These are phyloP conservation scores for Lindbergichthys nudifrons DNA, from an alignment of 2,797 vertebrate species.

Conservation along the genomic window DNA sequence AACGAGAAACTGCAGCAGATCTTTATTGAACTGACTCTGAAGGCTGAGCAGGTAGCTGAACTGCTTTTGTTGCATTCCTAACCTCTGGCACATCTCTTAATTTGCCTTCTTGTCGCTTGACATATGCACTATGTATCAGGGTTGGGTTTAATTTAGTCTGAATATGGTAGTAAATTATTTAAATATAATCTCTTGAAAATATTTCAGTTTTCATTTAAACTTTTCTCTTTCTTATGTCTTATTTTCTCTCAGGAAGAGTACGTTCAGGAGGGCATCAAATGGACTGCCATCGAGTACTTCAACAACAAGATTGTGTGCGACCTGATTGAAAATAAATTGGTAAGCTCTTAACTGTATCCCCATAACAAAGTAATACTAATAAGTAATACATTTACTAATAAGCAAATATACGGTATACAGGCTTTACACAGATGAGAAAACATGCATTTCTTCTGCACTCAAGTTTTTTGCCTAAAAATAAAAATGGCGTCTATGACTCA, in stretches of 20 bases:
- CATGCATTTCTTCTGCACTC: neutral
- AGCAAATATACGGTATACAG: too few species aligned
- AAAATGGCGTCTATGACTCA: neutral
- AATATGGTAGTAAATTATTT: neutral
- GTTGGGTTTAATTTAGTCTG: neutral
- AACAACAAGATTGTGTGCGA: slow-evolving; percentile 99
- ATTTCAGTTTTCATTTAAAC: neutral
- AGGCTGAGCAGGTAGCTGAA: slow-evolving; percentile 94
- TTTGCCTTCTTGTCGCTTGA: neutral
- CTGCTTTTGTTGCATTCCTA: neutral
- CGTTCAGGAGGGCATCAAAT: slow-evolving; percentile 96
- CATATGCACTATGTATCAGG: neutral
- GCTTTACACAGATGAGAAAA: neutral
- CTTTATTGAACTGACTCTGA: slow-evolving; percentile 97
- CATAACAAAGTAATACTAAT: neutral
- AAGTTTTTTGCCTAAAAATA: neutral
- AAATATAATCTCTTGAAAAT: neutral
- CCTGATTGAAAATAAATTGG: slow-evolving; percentile 98
- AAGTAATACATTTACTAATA: too few species aligned
- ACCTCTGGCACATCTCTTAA: neutral
- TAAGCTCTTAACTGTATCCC: slow-evolving; percentile 70
- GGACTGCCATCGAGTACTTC: slow-evolving; percentile 96
- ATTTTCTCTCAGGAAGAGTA: slow-evolving; percentile 91
- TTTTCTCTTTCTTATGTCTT: slow-evolving; percentile 3
- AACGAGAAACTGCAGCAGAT: slow-evolving; percentile 99